Evolutionary conservation across 37 sponge, comb jelly and placozoan genomes (phyloP).

Genomic region (Axinella damicornis): DNA sequence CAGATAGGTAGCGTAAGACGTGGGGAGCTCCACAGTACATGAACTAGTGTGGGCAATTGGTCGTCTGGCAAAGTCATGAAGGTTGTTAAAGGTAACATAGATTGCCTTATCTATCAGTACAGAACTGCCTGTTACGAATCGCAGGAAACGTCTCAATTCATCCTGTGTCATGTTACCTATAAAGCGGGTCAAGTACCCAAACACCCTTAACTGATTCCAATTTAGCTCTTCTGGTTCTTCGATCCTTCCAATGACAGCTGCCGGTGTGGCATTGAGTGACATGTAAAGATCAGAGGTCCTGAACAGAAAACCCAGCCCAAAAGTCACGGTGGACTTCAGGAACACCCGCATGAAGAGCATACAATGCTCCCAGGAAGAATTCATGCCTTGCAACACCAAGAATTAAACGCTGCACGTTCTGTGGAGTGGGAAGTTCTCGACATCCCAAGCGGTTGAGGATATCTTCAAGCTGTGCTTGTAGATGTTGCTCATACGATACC

Average conservation of each 20-base stretch:
- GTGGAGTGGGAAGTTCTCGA: neutral
- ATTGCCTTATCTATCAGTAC: neutral
- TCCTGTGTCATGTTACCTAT: slow-evolving; percentile 13
- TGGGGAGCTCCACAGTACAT: neutral
- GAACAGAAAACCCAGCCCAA: neutral
- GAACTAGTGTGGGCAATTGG: neutral
- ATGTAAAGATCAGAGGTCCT: no score
- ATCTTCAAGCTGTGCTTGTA: neutral
- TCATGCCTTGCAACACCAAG: neutral
- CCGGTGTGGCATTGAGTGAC: slow-evolving; percentile 10
- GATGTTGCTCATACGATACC: no score
- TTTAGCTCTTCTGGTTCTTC: slow-evolving; percentile 6
- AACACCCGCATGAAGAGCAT: slow-evolving; percentile 6
- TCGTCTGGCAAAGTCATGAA: neutral
- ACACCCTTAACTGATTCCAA: neutral
- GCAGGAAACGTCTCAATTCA: slow-evolving; percentile 1
- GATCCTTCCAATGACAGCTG: neutral
- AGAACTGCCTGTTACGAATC: slow-evolving; percentile 15
- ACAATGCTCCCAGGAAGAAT: neutral
- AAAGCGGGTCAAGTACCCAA: slow-evolving; percentile 7
- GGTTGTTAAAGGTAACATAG: slow-evolving; percentile 5
- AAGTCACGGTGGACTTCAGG: neutral
- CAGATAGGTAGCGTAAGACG: neutral
- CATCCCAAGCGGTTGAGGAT: slow-evolving; percentile 12
- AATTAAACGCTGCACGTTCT: neutral